Evolutionary conservation across 2,797 vertebrate genomes (phyloP).

Genomic region (Cheirogaleus major): DNA sequence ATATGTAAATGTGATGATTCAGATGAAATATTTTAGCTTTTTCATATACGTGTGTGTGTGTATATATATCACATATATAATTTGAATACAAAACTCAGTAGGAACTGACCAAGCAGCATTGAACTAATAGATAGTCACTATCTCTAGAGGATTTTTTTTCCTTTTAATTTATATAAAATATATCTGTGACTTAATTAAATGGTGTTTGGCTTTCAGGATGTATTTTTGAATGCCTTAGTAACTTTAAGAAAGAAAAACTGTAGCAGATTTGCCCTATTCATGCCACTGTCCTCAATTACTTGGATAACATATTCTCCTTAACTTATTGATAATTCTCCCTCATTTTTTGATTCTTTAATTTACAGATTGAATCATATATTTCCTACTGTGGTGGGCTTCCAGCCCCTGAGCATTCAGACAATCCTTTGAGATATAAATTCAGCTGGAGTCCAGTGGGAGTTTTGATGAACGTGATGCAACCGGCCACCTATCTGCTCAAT

Average conservation of each 20-base stretch:
- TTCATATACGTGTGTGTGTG: background rate
- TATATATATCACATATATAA: background rate
- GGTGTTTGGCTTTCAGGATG: background rate
- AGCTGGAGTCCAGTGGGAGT: constrained; percentile 97
- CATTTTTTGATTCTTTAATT: background rate
- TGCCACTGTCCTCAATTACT: background rate
- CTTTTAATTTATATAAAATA: background rate
- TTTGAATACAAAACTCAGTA: background rate
- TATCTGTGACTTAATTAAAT: background rate
- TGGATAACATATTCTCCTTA: background rate
- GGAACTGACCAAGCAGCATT: background rate
- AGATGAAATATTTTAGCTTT: background rate
- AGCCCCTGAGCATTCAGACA: constrained; percentile 95
- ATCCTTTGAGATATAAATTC: constrained; percentile 98
- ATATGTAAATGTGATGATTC: background rate
- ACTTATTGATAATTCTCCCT: background rate
- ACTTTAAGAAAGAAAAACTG: background rate
- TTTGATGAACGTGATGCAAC: constrained; percentile 92
- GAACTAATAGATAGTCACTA: background rate
- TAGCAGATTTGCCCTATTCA: background rate
- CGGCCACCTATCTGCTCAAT: constrained; percentile 92
- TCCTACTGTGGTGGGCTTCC: constrained; percentile 97
- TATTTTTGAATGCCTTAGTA: background rate
- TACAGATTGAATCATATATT: constrained; percentile 94
- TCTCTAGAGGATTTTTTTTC: background rate